These are phyloP conservation scores for Drosophila prosaltans DNA, from an alignment of 1,140 invertebrate species.

Conservation along the genomic window DNA sequence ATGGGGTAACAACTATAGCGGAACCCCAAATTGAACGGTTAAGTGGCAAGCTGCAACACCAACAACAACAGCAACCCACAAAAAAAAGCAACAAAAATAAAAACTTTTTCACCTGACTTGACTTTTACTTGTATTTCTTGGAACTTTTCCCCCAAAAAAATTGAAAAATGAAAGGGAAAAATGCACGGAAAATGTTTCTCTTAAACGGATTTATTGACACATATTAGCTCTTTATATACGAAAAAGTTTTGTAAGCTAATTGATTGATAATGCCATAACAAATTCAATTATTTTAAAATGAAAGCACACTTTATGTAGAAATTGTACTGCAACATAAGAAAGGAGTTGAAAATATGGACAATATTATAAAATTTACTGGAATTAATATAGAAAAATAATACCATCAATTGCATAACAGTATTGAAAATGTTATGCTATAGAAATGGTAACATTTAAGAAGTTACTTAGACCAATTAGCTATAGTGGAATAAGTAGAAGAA, in stretches of 20 bases:
- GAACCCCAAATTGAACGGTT: slow-evolving; percentile 67
- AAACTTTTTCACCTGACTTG: slow-evolving; percentile 50
- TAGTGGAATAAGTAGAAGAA: no score
- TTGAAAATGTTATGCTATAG: no score
- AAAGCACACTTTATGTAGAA: no score
- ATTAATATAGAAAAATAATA: no score
- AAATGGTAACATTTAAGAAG: no score
- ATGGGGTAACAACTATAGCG: slow-evolving; percentile 31
- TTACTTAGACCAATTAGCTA: no score
- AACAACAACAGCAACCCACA: not conserved
- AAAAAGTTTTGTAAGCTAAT: slow-evolving; percentile 14
- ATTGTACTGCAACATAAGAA: no score
- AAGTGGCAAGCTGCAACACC: slow-evolving; percentile 51
- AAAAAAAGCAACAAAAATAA: slow-evolving; percentile 3
- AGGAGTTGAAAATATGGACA: no score
- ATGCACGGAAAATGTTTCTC: slow-evolving; percentile 7
- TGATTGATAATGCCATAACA: slow-evolving; percentile 13
- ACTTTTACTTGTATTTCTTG: slow-evolving; percentile 13
- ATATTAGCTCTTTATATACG: slow-evolving; percentile 48
- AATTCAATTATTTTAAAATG: not conserved
- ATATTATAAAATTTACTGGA: no score
- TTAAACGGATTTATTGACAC: slow-evolving; percentile 66
- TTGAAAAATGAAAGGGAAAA: not conserved
- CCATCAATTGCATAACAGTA: no score
- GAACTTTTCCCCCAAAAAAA: not conserved